Base-by-base conservation (phyloP, 1,140 invertebrate genomes). In the Oreohelix idahoensis region DNA sequence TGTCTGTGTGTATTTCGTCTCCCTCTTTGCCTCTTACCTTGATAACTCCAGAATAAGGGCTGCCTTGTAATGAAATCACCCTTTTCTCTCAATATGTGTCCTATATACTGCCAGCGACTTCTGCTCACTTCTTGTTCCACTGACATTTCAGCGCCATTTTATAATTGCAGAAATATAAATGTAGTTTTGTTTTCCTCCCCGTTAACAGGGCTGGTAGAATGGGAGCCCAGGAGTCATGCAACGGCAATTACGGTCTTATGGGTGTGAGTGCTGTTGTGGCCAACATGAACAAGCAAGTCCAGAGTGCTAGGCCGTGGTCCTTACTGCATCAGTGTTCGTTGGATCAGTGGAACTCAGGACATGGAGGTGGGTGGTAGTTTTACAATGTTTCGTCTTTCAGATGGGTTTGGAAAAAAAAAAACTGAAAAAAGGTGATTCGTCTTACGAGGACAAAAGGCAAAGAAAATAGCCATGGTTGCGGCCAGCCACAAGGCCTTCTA, bases 291-390 rank as follows among this genome's bases (percentile, higher is more conserved):
- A 85, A 87, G 36, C 88, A 89, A 82, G 89, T 89, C 26, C 85
- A 87, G 76, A 81, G 88, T 51, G 89, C 90, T 0, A 74, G 88
- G 39, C 83, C 91, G 1, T 92, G 92, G 91, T 89, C 90, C 29
- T 86, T 92, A 0, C 86, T 92, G 10, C 91, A 92, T 71, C 90
- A 91, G 87, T 92, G 91, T 80, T 89, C 91, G 11, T 66, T 91
- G 15, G 90, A 92, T 45, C 90, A 92, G 84, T 92, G 92, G 92
- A 91, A 91, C 86, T 83, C 85, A 38, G 91, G 92, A 75, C 90
- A 92, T 87, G 90, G 90, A 89, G 91, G 91, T 91, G n/a, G n/a
- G n/a, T n/a, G n/a, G n/a, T n/a, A n/a, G n/a, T n/a, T n/a, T n/a
- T n/a, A n/a, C n/a, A n/a, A n/a, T n/a, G n/a, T n/a, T n/a, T n/a